Conservation (phyloP, 2,888 invertebrate species). For the Orthonychiurus folsomi region DNA sequence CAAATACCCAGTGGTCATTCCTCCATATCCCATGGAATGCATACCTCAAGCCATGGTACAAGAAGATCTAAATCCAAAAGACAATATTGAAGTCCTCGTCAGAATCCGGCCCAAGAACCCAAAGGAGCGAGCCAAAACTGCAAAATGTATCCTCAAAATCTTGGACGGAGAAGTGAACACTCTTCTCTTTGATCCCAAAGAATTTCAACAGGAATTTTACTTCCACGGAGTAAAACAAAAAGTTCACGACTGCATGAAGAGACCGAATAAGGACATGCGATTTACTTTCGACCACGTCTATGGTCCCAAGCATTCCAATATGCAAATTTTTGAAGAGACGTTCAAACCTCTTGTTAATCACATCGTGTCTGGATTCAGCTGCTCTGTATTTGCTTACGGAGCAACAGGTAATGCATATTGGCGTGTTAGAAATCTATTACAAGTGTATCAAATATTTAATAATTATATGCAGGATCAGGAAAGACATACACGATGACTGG, state of each 20-base stretch:
- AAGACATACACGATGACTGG: constrained; percentile 94
- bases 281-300: constrained; percentile 85
- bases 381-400: constrained; percentile 86
- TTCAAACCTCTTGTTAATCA: constrained; percentile 66
- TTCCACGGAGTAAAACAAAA: constrained; percentile 72
- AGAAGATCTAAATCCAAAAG: not conserved
- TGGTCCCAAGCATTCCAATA: constrained; percentile 57
- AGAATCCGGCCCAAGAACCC: constrained; percentile 69
- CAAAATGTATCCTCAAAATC: constrained; percentile 61
- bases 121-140: constrained; percentile 48
- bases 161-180: constrained; percentile 58
- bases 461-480: constrained; percentile 90
- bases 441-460: constrained; percentile 65
- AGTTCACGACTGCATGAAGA: constrained; percentile 61
- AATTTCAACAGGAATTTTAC: constrained; percentile 66
- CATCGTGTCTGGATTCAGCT: constrained; percentile 78
- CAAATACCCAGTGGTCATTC: too few relatives aligned
- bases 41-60: too few relatives aligned
- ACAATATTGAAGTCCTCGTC: constrained; percentile 69
- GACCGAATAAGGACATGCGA: constrained; percentile 70
- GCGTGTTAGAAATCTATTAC: constrained; percentile 1
- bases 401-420: constrained; percentile 58
- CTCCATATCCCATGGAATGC: too few relatives aligned
- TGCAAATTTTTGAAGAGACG: constrained; percentile 66
- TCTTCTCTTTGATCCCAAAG: constrained; percentile 80